Percentiles rank a stretch among this genome's conserved stretches.
These are phyloP conservation scores for Plagodis dolabraria DNA, from an alignment of 2,888 invertebrate species.

Conservation along the genomic window DNA sequence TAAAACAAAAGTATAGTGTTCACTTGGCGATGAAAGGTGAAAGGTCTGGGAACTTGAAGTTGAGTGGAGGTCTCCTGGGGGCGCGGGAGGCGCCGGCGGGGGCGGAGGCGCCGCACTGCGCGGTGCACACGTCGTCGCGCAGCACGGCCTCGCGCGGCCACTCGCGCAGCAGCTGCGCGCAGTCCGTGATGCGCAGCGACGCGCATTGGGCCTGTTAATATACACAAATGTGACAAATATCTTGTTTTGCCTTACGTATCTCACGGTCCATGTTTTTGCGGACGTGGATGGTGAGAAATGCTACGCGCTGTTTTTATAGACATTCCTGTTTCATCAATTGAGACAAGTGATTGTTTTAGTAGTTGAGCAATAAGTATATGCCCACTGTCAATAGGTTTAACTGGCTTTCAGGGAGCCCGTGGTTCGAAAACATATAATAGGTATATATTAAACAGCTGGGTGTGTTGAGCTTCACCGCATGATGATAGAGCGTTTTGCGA, in stretches of 20 bases:
- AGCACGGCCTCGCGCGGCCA: constrained; percentile 93
- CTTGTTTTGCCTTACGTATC: too few relatives aligned
- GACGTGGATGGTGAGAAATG: too few relatives aligned
- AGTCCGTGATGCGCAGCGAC: constrained; percentile 94
- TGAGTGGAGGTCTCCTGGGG: constrained; percentile 77
- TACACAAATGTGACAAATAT: background rate
- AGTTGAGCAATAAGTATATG: too few relatives aligned
- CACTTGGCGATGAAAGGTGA: constrained; percentile 88
- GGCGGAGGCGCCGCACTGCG: constrained; percentile 92
- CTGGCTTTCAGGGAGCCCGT: too few relatives aligned
- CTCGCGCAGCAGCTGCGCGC: constrained; percentile 91
- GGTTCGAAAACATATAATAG: too few relatives aligned
- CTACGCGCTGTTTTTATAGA: background rate
- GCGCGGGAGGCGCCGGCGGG: constrained; percentile 50
- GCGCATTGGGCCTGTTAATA: constrained; percentile 92
- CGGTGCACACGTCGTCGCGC: constrained; percentile 94
- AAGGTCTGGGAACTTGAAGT: constrained; percentile 92
- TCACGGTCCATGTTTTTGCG: too few relatives aligned
- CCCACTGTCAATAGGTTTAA: too few relatives aligned
- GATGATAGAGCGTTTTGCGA: too few relatives aligned
- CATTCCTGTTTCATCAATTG: too few relatives aligned
- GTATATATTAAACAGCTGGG: too few relatives aligned
- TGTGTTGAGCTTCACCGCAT: too few relatives aligned
- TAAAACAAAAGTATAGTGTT: constrained; percentile 27
- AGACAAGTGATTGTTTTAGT: too few relatives aligned